Conservation (phyloP, 2,888 invertebrate genomes). For the Neoscelio sp. region DNA sequence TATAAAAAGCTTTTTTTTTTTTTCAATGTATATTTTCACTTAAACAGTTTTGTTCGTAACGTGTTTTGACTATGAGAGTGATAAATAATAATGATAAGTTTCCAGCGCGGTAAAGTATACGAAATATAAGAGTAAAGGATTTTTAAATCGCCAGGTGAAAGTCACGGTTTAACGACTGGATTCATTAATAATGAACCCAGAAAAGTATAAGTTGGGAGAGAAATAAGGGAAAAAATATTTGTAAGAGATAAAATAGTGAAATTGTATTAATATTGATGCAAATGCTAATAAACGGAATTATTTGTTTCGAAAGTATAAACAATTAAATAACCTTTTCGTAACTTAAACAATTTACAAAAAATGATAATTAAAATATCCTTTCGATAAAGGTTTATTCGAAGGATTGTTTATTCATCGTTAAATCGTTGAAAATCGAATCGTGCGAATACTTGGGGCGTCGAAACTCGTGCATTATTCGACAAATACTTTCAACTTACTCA, state of each 20-base stretch:
- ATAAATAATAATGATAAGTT: constrained; percentile 64
- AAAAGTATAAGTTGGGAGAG: constrained; percentile 43
- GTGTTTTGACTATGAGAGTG: constrained; percentile 39
- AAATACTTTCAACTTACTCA: not conserved
- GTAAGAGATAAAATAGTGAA: constrained; percentile 35
- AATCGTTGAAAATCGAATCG: too few relatives aligned
- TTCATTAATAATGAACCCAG: constrained; percentile 60
- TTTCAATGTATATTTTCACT: constrained; percentile 6
- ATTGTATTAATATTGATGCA: not conserved
- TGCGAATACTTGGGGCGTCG: too few relatives aligned
- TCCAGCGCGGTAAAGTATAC: constrained; percentile 32
- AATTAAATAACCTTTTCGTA: too few relatives aligned
- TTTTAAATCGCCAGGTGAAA: constrained; percentile 61
- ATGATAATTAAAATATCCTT: too few relatives aligned
- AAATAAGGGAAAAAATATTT: constrained; percentile 41
- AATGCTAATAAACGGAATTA: constrained; percentile 4
- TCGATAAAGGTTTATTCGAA: too few relatives aligned
- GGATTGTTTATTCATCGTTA: too few relatives aligned
- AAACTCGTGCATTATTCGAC: not conserved
- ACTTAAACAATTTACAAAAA: too few relatives aligned
- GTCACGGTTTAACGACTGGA: constrained; percentile 57
- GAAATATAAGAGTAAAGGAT: constrained; percentile 53
- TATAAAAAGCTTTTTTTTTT: too few relatives aligned
- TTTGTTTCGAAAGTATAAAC: too few relatives aligned
- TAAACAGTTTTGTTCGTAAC: too few relatives aligned